phyloP scores from a whole-genome alignment of 2,888 invertebrate species.

The Diarsia rubi region DNA sequence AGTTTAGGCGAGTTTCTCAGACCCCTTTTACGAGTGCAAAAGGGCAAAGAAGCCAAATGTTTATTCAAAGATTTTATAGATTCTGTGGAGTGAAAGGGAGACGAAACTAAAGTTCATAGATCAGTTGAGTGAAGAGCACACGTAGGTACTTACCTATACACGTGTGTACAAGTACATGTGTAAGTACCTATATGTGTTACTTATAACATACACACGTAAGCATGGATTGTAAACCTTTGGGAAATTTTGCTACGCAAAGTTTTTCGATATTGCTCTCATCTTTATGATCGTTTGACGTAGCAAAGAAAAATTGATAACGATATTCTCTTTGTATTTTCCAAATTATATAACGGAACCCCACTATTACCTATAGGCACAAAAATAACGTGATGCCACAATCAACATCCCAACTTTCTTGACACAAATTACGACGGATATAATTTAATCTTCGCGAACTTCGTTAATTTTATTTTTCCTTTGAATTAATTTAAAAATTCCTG shows the following conservation, averaged over 20 bases:
- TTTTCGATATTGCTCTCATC: constrained; percentile 42
- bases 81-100: constrained; percentile 81
- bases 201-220: constrained; percentile 19
- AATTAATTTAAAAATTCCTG: constrained; percentile 90
- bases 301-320: constrained; percentile 42
- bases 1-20: constrained; percentile 89
- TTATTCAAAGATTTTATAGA: constrained; percentile 90
- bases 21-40: constrained; percentile 89
- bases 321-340: constrained; percentile 49
- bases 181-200: constrained; percentile 22
- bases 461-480: constrained; percentile 89
- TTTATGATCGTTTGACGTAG: constrained; percentile 41
- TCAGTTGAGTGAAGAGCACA: constrained; percentile 62
- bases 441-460: constrained; percentile 87
- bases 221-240: constrained; percentile 50
- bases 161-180: constrained; percentile 11
- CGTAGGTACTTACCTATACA: constrained; percentile 46
- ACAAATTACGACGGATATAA: constrained; percentile 87
- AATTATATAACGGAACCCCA: constrained; percentile 53
- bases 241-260: constrained; percentile 56
- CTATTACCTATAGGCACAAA: constrained; percentile 59
- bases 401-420: constrained; percentile 84
- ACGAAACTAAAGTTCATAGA: constrained; percentile 71
- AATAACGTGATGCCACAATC: constrained; percentile 76
- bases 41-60: constrained; percentile 89